Base-by-base conservation (phyloP, 2,888 invertebrate genomes). In the Lobophora halterata region DNA sequence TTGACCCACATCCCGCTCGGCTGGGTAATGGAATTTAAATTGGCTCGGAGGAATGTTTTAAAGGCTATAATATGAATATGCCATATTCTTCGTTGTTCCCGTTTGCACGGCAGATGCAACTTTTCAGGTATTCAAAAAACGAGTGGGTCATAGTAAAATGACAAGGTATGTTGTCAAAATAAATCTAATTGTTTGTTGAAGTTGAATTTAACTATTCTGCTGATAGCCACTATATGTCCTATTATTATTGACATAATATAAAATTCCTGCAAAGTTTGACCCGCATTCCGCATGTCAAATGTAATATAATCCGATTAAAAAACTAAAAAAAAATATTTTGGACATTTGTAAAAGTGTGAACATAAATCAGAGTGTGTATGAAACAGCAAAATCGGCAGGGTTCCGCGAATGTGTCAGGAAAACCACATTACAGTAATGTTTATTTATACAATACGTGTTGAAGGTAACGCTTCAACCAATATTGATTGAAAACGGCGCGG, bases 401-500 rank as follows among this genome's bases (percentile, higher is more conserved):
- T 27, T 24, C 30, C 29, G 25, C 31, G 39, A 33, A 46, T 35
- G 41, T 44, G 49, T 40, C 47, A 46, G 36, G 28, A 45, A 46
- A 38, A 47, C 40, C 37, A 32, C 39, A 45, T 39, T 40, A 29
- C 33, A 9, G 36, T 44, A 39, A 43, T 45, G 28, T 49, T 48
- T 46, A 26, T 35, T 36, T 51, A 37, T 29, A 32, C 42, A 10
- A 39, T 42, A 49, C 34, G 21, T 33, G 32, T 41, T 32, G 19
- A 40, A 41, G 44, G 32, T 43, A 43, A 49, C 41, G 25, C 40
- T 25, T 48, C 5, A 11, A 25, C 42, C 17, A 52, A 52, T 50
- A 46, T 52, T 52, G 40, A 49, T 41, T 14, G 24, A 42, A 35
- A n/a, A n/a, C n/a, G n/a, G n/a, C n/a, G n/a, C 30, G 41, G 41